Base-by-base conservation (phyloP, 2,797 vertebrate genomes). In the Borostomias antarcticus region DNA sequence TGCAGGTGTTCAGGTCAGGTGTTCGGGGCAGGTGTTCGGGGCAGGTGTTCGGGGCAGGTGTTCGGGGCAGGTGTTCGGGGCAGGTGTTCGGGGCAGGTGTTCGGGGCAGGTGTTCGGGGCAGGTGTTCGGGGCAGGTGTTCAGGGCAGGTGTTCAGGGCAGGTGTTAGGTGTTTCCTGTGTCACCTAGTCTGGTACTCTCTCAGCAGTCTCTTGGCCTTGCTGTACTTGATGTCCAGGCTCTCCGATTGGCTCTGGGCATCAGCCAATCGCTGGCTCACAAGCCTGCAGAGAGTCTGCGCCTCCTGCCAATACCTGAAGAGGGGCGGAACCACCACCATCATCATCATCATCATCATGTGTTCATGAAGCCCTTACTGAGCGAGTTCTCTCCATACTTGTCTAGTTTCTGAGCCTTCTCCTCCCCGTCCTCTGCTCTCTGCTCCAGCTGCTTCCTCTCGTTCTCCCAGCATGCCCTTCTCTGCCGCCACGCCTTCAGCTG, bases 211-310 rank as follows among this genome's bases (percentile, higher is more conserved):
- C 82, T 95, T 95, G 64, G 94, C 94, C 69, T 95, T 95, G 79
- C 29, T 90, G 83, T 96, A 96, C 84, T 95, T 96, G 70, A 94
- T 92, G 84, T 97, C 95, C 81, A 97, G 84, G 61, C 84, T 89
- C 76, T 96, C 95, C 6, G 93, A 93, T 71, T 96, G 95, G 78
- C 90, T 91, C 88, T 96, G 95, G 59, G 95, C 93, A 81, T 96
- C 95, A 43, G 93, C 92, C 74, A 96, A 87, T 76, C 93, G 91
- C 74, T 96, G 94, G 77, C 93, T 96, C 72, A 96, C 93, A 15
- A 95, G 93, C 85, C 94, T 93, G 81, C 95, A 96, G 67, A 97
- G 88, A 10, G 89, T 93, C 85, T 97, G 95, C 79, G 95, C 94
- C 78, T 97, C 95, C 68, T 95, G 91, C 95, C 95, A 97, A 64